A percentile compares a stretch with the other conserved stretches of the same genome.
These are phyloP conservation scores for Cacajao melanocephalus DNA, from an alignment of 2,797 vertebrate species.

Conservation along the genomic window DNA sequence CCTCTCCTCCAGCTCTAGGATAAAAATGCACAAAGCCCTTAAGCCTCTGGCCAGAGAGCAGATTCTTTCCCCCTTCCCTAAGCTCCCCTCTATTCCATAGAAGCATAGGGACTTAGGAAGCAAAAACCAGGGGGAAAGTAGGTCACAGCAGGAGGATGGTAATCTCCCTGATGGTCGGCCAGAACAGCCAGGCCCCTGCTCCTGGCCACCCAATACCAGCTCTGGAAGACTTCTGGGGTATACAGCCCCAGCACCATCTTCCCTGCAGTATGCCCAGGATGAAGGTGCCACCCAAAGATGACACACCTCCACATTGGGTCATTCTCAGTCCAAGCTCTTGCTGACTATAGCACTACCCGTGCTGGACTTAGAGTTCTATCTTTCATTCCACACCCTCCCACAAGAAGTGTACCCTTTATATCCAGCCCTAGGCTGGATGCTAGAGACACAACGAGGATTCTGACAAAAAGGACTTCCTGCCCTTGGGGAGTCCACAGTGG, in stretches of 20 bases:
- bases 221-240: not conserved
- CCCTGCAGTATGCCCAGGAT: not conserved
- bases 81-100: constrained; percentile 79
- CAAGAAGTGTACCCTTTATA: constrained; percentile 6
- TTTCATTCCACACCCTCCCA: constrained; percentile 27
- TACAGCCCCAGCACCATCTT: not conserved
- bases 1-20: constrained; percentile 68
- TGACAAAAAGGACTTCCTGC: not conserved
- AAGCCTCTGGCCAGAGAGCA: constrained; percentile 84
- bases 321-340: constrained; percentile 17
- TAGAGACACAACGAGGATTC: constrained; percentile 1
- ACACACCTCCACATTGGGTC: not conserved
- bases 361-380: not conserved
- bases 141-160: constrained; percentile 80
- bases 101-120: constrained; percentile 84
- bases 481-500: not conserved
- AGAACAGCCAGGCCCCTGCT: constrained; percentile 29
- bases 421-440: not conserved
- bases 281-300: not conserved
- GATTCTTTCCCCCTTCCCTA: constrained; percentile 55
- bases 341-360: not conserved
- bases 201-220: not conserved
- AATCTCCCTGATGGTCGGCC: constrained; percentile 56
- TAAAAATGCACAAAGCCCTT: constrained; percentile 85
- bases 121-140: constrained; percentile 83